These are phyloP conservation scores for Cyrtonyx montezumae DNA, from an alignment of 2,113 vertebrate species.

Conservation along the genomic window DNA sequence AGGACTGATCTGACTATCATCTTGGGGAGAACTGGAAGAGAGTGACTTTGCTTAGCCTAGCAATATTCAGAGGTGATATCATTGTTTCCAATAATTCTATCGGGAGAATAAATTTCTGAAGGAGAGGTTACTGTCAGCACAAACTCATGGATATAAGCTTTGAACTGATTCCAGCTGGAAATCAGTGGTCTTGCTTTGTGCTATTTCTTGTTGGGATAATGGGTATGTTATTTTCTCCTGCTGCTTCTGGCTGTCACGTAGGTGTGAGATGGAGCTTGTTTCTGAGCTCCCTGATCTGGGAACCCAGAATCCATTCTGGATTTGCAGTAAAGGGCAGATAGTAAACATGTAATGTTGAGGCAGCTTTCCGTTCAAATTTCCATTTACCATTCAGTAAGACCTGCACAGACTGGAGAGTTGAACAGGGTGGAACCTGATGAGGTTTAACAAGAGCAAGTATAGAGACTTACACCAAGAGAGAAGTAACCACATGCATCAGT, in stretches of 20 bases:
- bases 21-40: neutral
- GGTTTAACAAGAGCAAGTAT: too few species aligned
- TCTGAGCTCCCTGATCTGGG: neutral
- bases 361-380: neutral
- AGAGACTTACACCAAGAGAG: too few species aligned
- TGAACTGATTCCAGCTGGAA: neutral
- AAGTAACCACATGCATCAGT: too few species aligned
- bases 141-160: neutral
- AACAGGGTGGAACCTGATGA: too few species aligned
- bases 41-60: constrained; percentile 42
- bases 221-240: neutral
- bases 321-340: neutral
- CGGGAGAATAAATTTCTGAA: neutral
- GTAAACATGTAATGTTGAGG: neutral
- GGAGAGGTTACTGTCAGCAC: constrained; percentile 2
- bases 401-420: too few species aligned
- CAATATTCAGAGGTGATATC: constrained; percentile 31
- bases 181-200: neutral
- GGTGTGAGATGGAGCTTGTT: neutral
- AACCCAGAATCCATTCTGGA: neutral
- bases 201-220: neutral
- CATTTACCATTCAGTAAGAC: too few species aligned
- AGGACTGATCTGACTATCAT: neutral
- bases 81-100: constrained; percentile 42
- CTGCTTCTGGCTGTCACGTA: neutral